Conservation (phyloP, 1,140 invertebrate genomes). For the Drosophila orosa region DNA sequence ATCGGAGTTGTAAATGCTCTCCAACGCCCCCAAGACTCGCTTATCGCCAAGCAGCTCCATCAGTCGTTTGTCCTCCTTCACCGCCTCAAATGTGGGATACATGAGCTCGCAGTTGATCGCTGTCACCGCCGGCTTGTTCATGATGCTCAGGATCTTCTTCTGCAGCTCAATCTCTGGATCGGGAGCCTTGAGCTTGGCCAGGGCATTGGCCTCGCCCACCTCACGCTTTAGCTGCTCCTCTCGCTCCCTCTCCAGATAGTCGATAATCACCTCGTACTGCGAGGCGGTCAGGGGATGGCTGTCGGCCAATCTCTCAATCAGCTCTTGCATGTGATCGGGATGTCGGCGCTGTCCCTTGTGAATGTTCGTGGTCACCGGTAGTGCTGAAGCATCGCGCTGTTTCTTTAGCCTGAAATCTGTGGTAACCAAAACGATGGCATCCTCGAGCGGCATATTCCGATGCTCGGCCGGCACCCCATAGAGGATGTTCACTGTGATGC, state of each 20-base stretch:
- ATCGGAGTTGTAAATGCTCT: slow-evolving; percentile 81
- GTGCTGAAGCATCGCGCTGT: slow-evolving; percentile 44
- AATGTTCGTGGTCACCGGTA: not conserved
- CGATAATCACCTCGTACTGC: slow-evolving; percentile 92
- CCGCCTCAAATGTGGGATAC: slow-evolving; percentile 59
- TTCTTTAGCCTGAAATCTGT: slow-evolving; percentile 93
- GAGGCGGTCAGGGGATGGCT: slow-evolving; percentile 91
- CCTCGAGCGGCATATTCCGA: slow-evolving; percentile 97
- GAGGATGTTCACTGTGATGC: slow-evolving; percentile 95
- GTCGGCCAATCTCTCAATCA: slow-evolving; percentile 92
- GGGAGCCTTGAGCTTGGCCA: slow-evolving; percentile 63
- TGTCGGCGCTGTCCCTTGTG: slow-evolving; percentile 77
- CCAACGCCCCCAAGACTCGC: slow-evolving; percentile 90
- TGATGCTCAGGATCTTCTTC: slow-evolving; percentile 92
- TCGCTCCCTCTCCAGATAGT: slow-evolving; percentile 90
- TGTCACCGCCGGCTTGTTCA: slow-evolving; percentile 87
- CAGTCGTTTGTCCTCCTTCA: slow-evolving; percentile 50
- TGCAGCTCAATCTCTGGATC: slow-evolving; percentile 88
- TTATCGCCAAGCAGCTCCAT: slow-evolving; percentile 85
- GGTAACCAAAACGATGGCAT: slow-evolving; percentile 91
- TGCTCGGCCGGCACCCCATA: slow-evolving; percentile 95
- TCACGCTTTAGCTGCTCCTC: slow-evolving; percentile 90
- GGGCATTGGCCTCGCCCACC: slow-evolving; percentile 85
- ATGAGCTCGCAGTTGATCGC: slow-evolving; percentile 53
- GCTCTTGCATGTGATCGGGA: slow-evolving; percentile 89